phyloP scores from a whole-genome alignment of 2,113 vertebrate species.

The Hemicordylus capensis region DNA sequence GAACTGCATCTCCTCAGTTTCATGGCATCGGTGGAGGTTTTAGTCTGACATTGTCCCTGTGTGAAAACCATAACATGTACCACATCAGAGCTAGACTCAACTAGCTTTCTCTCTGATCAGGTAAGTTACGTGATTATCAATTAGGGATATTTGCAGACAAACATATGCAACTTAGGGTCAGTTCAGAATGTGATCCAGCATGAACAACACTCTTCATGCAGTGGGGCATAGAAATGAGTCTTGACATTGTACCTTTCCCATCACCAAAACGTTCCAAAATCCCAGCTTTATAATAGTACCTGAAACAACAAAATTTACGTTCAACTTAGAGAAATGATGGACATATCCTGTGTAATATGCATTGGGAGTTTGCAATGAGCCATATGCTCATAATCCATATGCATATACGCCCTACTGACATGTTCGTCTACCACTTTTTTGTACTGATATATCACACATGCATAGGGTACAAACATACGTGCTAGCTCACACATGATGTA shows the following conservation, averaged over 20 bases:
- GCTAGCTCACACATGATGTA: not conserved
- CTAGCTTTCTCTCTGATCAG: not conserved
- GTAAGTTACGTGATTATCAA: not conserved
- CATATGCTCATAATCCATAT: not conserved
- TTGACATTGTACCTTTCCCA: not conserved
- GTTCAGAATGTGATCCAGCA: not conserved
- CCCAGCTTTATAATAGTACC: conserved; percentile 77
- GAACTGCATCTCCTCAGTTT: not conserved
- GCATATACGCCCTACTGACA: not conserved
- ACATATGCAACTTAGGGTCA: not conserved
- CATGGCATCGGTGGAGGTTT: not conserved
- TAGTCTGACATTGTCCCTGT: not conserved
- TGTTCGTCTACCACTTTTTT: not conserved
- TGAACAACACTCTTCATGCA: not conserved
- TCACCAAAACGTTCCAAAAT: conserved; percentile 71
- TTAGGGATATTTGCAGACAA: not conserved
- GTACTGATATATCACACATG: not conserved
- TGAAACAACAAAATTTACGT: conserved; percentile 47
- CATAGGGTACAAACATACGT: not conserved
- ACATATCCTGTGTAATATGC: not conserved
- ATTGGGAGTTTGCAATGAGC: not conserved
- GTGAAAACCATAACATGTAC: not conserved
- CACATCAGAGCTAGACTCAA: not conserved
- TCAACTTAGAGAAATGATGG: not conserved
- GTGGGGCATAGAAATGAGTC: not conserved